These are phyloP conservation scores for Calephelis virginiensis DNA, from an alignment of 1,140 invertebrate genomes.

Conservation along the genomic window DNA sequence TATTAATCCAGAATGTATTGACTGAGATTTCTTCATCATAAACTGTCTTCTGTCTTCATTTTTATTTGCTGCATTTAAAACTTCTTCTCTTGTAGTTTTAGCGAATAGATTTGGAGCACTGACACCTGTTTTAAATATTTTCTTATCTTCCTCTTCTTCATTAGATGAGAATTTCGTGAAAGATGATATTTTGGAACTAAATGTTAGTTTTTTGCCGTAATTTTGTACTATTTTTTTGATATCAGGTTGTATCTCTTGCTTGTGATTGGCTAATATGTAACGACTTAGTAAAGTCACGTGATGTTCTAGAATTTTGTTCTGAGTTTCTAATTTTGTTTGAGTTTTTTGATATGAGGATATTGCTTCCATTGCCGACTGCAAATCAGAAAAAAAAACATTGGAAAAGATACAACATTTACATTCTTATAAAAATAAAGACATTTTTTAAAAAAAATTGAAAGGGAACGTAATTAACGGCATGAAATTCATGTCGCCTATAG, in stretches of 20 bases:
- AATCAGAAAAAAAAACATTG: conserved; percentile 23
- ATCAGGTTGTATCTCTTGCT: conserved; percentile 63
- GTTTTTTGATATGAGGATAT: conserved; percentile 65
- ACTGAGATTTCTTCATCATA: conserved; percentile 72
- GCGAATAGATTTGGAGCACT: conserved; percentile 71
- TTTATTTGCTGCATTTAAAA: conserved; percentile 43
- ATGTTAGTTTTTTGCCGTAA: conserved; percentile 64
- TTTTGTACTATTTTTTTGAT: conserved; percentile 66
- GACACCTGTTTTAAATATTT: conserved; percentile 59
- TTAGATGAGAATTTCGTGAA: conserved; percentile 56
- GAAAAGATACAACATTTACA: neutral
- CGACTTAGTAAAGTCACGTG: conserved; percentile 61
- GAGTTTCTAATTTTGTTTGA: conserved; percentile 57
- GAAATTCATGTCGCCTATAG: too few relatives aligned
- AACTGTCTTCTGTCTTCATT: conserved; percentile 61
- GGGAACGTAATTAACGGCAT: too few relatives aligned
- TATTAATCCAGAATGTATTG: conserved; percentile 70
- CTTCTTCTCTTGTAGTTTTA: conserved; percentile 57
- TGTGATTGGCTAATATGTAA: conserved; percentile 58
- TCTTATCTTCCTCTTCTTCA: conserved; percentile 56
- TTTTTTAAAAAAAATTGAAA: too few relatives aligned
- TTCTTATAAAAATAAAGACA: too few relatives aligned
- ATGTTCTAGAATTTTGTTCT: conserved; percentile 67
- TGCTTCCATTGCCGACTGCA: conserved; percentile 69
- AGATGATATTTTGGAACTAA: conserved; percentile 64